Evolutionary conservation across 1,140 invertebrate species (phyloP), one percentile per base, ranked within the genome.

Genomic region (Drosophila cardini): DNA sequence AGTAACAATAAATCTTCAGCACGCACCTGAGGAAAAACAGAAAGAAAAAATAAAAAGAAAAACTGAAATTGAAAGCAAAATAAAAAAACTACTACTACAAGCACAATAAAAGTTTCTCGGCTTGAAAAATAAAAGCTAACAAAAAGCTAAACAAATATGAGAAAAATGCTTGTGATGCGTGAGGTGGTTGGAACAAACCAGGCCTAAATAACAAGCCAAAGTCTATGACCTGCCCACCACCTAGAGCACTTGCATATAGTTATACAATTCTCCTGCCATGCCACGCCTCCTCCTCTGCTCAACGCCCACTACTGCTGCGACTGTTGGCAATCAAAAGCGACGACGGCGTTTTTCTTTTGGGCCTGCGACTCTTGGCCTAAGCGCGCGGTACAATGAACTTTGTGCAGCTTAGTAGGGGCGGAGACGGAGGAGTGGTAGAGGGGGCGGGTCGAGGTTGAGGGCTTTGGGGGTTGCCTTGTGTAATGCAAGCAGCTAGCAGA

Each of bases 301-400:
- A 2, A 10, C 50, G 13, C n/a, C 42, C 13, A 0, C 26, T 9
- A 1, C 15, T n/a, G 13, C 56, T 30, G 15, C 40, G 26, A 8
- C 55, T 60, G 83, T 72, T 87, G 82, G 82, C 83, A 86, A 86
- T 86, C 82, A 86, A 86, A 86, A 83, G 83, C 83, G 80, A 67
- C 83, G 68, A 52, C 67, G 58, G 21, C 21, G 21, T 26, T 50
- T 63, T 86, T 86, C 83, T 79, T 86, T 86, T 86, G 86, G 70
- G 83, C 68, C 83, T 81, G 34, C 26, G 80, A 38, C 82, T 86
- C 82, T 87, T 76, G 58, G 85, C 64, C 83, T 86, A 87, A 87
- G 83, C 83, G 75, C 83, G 83, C 70, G 84, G 83, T 86, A 86
- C 83, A 86, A 86, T 87, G 83, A 86, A 87, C 83, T 86, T 64